Conservation (phyloP, 2,113 vertebrate species). For the Cyanistes caeruleus region DNA sequence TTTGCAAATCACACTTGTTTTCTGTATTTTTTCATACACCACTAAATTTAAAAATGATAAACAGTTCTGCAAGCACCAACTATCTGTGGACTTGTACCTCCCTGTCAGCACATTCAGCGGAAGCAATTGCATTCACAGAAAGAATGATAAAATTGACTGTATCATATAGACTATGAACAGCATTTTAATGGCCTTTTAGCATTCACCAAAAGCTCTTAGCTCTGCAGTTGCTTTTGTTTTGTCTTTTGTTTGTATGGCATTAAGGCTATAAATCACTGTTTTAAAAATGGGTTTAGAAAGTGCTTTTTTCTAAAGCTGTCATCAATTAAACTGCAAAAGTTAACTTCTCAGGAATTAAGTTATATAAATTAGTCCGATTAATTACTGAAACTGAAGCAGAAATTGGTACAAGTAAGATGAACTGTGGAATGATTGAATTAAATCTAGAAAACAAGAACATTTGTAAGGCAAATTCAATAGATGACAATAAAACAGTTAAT, state of each 20-base stretch:
- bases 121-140: constrained; percentile 37
- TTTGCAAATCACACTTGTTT: constrained; percentile 32
- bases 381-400: neutral
- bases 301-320: neutral
- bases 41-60: constrained; percentile 28
- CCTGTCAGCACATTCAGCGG: constrained; percentile 12
- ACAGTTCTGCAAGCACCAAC: neutral
- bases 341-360: neutral
- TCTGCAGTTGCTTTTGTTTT: constrained; percentile 37
- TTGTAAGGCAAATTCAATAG: neutral
- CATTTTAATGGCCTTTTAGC: constrained; percentile 28
- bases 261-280: constrained; percentile 1
- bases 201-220: constrained; percentile 30
- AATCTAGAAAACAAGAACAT: neutral
- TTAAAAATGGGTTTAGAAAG: constrained; percentile 5
- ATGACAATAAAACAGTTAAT: neutral
- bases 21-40: neutral
- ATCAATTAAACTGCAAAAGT: neutral
- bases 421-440: neutral
- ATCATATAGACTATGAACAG: neutral
- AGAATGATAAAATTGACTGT: constrained; percentile 29
- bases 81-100: neutral
- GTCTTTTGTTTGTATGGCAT: neutral
- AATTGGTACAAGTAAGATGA: neutral
- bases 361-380: neutral